Evolutionary conservation across 2,797 vertebrate species (phyloP).

Genomic region (Crocodylus rhombifer): DNA sequence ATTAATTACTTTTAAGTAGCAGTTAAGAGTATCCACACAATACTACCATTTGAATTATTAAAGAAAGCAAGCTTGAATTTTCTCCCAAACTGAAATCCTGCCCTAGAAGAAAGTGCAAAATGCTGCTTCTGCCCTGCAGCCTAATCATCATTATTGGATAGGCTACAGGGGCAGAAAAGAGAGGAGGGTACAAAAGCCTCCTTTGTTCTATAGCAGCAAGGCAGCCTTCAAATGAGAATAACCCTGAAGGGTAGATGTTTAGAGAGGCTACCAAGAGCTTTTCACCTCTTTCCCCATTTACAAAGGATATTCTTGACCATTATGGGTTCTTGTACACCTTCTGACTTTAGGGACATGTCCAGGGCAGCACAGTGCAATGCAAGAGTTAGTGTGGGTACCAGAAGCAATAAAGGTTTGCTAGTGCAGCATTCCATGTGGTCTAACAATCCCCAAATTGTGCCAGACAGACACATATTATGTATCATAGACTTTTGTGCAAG

Average conservation of each 20-base stretch:
- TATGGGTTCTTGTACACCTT: neutral
- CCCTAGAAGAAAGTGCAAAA: constrained; percentile 70
- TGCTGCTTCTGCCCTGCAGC: constrained; percentile 70
- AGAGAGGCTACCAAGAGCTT: neutral
- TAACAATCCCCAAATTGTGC: no score
- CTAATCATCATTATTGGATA: constrained; percentile 63
- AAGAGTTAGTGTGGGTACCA: no score
- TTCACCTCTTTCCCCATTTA: neutral
- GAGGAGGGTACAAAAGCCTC: neutral
- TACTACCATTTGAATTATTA: constrained; percentile 95
- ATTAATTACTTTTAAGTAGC: constrained; percentile 99
- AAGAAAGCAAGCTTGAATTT: constrained; percentile 83
- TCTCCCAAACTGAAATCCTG: constrained; percentile 70
- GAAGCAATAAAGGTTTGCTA: no score
- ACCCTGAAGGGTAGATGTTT: neutral
- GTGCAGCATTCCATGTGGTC: no score
- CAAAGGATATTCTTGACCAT: neutral
- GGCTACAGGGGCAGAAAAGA: constrained; percentile 45
- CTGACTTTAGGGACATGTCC: neutral
- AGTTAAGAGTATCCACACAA: constrained; percentile 93
- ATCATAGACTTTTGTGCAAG: neutral
- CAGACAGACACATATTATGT: neutral
- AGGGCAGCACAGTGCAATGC: no score
- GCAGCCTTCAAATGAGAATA: neutral
- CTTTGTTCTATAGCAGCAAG: neutral